Conservation (phyloP, 2,113 vertebrate genomes). For the Callithrix jacchus region DNA sequence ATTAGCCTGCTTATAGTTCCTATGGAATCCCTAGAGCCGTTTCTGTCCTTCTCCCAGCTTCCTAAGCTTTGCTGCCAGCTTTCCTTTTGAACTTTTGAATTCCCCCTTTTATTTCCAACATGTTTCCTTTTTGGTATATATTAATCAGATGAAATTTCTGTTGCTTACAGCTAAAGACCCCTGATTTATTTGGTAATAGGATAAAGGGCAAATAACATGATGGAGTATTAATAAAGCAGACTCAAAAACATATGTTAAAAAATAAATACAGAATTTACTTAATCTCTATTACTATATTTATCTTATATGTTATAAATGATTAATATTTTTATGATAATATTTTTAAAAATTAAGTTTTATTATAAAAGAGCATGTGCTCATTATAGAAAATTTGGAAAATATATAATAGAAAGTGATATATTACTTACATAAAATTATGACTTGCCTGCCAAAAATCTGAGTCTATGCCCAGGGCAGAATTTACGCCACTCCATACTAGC, state of each 20-base stretch:
- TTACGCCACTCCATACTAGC: not conserved
- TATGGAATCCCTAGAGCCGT: not conserved
- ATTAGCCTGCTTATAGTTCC: not conserved
- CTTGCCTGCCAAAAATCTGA: not conserved
- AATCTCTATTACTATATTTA: not conserved
- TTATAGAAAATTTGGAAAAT: constrained; percentile 30
- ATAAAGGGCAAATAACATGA: not conserved
- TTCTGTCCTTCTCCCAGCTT: not conserved
- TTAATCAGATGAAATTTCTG: constrained; percentile 30
- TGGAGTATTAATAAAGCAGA: not conserved
- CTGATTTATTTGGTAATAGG: not conserved
- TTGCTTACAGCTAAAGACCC: not conserved
- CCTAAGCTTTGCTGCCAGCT: not conserved
- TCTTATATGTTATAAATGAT: not conserved
- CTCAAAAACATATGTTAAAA: constrained; percentile 14
- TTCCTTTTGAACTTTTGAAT: constrained; percentile 7
- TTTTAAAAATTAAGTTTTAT: constrained; percentile 37
- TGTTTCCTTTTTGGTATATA: not conserved
- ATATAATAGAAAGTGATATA: constrained; percentile 12
- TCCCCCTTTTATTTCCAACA: not conserved
- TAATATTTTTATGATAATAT: not conserved
- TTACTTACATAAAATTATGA: not conserved
- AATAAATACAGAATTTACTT: not conserved
- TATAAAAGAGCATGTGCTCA: not conserved
- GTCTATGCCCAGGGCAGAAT: constrained; percentile 11